Base-by-base conservation (phyloP, 2,113 vertebrate species). In the Microtus richardsoni region DNA sequence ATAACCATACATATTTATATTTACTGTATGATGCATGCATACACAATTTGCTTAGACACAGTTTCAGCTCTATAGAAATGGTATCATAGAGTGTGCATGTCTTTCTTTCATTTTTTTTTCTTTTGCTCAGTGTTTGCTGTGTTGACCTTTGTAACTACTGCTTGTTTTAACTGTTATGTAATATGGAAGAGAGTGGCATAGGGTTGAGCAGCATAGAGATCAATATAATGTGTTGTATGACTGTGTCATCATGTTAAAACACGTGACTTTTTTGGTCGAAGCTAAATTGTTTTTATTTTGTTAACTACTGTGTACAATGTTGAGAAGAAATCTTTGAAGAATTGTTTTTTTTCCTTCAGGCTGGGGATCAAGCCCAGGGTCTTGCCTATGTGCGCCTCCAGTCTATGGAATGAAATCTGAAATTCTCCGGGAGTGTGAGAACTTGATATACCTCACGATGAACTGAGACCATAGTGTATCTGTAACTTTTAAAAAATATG, bases 251-350 rank as follows among this genome's bases (percentile, higher is more conserved):
- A 33, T 64, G 44, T 19, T 41, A 82, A n/a, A 62, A 88, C 33
- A 22, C 66, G 10, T 84, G 68, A 8, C 83, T 66, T 62, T 49
- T 49, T 83, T 58, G 2, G 16, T 44, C 14, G 30, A 60, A 85
- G 79, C 82, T 95, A 80, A 88, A 16, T 92, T 78, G 28, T 30
- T 88, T 93, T 87, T 11, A 88, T 33, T 89, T 73, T 87, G 71
- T 68, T 73, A 47, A 91, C 30, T 36, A 26, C n/a, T 77, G 9
- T 19, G 21, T 28, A 73, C 28, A 89, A 89, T 13, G 36, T 19
- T 60, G 22, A 49, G 66, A 41, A 83, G 22, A 92, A 70, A 7
- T 80, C 49, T 93, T 83, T 88, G 47, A 36, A 70, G 21, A 70
- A n/a, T 13, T 68, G 41, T 33, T 47, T 49, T 52, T 62, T 64